phyloP scores from a whole-genome alignment of 2,888 invertebrate genomes.

The Yponomeuta malinellus region DNA sequence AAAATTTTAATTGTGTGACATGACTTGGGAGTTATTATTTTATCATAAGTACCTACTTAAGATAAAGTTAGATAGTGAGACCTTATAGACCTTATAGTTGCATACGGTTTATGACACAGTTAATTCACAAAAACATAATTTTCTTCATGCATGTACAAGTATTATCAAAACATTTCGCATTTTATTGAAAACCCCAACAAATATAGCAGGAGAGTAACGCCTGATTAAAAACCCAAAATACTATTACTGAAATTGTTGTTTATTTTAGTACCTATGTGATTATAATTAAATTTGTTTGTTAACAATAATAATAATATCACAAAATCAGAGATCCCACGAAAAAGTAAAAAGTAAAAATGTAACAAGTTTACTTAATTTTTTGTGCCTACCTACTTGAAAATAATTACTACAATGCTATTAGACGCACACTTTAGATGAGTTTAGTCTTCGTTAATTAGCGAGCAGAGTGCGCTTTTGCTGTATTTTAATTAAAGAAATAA shows the following conservation, averaged over 20 bases:
- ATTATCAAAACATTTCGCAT: slow-evolving; percentile 1
- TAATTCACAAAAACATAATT: background rate
- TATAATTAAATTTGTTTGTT: too few species aligned
- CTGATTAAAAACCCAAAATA: background rate
- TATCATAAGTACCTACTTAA: slow-evolving; percentile 31
- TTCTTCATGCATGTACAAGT: background rate
- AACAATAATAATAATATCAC: too few species aligned
- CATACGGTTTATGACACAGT: slow-evolving; percentile 39
- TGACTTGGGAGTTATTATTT: slow-evolving; percentile 18
- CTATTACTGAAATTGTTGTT: background rate
- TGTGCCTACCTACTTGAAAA: background rate
- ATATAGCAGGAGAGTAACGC: background rate
- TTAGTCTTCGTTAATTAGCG: background rate
- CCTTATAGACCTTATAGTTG: slow-evolving; percentile 46
- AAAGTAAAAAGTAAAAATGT: too few species aligned
- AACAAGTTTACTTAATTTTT: too few species aligned
- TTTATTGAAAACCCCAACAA: background rate
- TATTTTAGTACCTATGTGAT: too few species aligned
- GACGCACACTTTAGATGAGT: slow-evolving; percentile 13
- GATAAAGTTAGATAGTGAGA: slow-evolving; percentile 61
- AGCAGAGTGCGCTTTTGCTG: slow-evolving; percentile 7
- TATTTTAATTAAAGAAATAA: slow-evolving; percentile 24
- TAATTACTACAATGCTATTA: background rate
- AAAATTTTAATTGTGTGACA: slow-evolving; percentile 22
- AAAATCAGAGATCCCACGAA: too few species aligned